Conservation (phyloP, 2,888 invertebrate genomes). For the Pristionchus fissidentatus region DNA sequence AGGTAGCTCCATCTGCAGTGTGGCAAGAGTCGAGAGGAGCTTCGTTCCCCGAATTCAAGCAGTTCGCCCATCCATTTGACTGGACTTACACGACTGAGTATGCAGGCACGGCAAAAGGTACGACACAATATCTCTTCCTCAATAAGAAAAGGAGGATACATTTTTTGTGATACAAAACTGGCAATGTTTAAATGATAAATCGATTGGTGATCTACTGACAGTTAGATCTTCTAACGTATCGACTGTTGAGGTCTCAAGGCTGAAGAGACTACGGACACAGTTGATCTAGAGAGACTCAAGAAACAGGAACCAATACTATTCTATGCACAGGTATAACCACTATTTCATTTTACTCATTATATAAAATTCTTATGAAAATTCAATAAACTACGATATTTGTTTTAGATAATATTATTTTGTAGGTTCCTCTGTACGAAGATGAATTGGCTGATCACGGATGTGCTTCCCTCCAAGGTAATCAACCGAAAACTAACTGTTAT, state of each 20-base stretch:
- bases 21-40: constrained; percentile 69
- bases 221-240: background rate
- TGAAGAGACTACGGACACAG: constrained; percentile 78
- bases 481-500: too few relatives aligned
- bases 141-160: background rate
- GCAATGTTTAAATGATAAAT: too few relatives aligned
- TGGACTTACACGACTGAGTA: constrained; percentile 98
- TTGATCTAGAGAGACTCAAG: constrained; percentile 90
- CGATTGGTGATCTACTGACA: background rate
- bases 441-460: constrained; percentile 95
- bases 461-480: background rate
- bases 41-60: constrained; percentile 52
- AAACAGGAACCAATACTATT: constrained; percentile 91
- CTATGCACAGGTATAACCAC: constrained; percentile 81
- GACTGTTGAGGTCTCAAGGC: constrained; percentile 49
- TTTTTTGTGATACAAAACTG: too few relatives aligned
- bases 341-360: background rate
- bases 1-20: constrained; percentile 69
- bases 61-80: constrained; percentile 79
- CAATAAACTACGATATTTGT: background rate
- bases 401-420: constrained; percentile 75
- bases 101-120: constrained; percentile 81
- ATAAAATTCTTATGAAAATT: background rate
- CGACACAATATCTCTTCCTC: too few relatives aligned
- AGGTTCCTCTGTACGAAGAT: constrained; percentile 94